A percentile compares a stretch with the other conserved stretches of the same genome.
Evolutionary conservation across 1,140 invertebrate genomes (phyloP).

Genomic region (Acarapis woodi): DNA sequence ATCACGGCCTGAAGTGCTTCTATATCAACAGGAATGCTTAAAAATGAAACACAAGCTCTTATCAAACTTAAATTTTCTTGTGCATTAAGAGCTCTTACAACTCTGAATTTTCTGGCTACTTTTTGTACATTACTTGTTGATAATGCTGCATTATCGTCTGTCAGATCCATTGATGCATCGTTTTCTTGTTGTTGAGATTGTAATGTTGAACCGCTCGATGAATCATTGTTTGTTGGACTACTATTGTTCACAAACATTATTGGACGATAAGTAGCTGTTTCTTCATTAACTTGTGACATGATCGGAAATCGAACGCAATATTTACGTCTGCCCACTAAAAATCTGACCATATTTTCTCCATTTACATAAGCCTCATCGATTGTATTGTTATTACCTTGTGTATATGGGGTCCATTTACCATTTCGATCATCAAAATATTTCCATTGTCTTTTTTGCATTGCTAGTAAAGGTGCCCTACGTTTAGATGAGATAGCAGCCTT

Average conservation of each 20-base stretch:
- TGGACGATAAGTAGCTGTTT: slow-evolving; percentile 47
- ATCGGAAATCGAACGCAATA: slow-evolving; percentile 49
- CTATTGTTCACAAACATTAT: slow-evolving; percentile 30
- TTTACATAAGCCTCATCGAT: slow-evolving; percentile 55
- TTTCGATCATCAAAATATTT: slow-evolving; percentile 57
- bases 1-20: slow-evolving; percentile 48
- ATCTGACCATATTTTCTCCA: slow-evolving; percentile 37
- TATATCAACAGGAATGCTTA: slow-evolving; percentile 35
- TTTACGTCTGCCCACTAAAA: slow-evolving; percentile 37
- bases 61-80: slow-evolving; percentile 8
- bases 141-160: neutral
- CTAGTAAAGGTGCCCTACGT: slow-evolving; percentile 35
- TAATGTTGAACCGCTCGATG: too few relatives aligned
- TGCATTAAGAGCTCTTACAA: slow-evolving; percentile 3
- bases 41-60: slow-evolving; percentile 34
- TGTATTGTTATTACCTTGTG: slow-evolving; percentile 36
- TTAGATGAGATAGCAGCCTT: slow-evolving; percentile 40
- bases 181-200: too few relatives aligned
- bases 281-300: slow-evolving; percentile 44
- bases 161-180: neutral
- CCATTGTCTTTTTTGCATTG: slow-evolving; percentile 29
- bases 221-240: too few relatives aligned
- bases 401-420: slow-evolving; percentile 49
- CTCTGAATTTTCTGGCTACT: neutral
- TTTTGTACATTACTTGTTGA: neutral